Evolutionary conservation across 2,113 vertebrate species (phyloP).

Genomic region (Meriones unguiculatus): DNA sequence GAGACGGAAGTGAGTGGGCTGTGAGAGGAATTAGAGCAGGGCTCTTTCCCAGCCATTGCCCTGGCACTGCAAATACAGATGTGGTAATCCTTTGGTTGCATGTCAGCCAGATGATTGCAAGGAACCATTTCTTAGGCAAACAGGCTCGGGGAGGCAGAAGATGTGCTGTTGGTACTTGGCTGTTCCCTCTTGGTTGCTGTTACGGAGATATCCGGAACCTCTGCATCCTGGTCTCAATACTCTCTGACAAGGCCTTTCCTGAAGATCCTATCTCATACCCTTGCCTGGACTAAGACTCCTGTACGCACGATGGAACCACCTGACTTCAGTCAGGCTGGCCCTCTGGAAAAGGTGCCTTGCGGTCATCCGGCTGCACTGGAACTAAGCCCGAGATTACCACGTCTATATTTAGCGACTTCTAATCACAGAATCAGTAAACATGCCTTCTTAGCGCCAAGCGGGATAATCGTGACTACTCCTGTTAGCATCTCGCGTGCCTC

Average conservation of each 20-base stretch:
- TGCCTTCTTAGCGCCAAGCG: slow-evolving; percentile 79
- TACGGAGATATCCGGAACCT: background rate
- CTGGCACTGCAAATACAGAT: slow-evolving; percentile 70
- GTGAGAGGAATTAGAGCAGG: too few species aligned
- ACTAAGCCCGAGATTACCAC: slow-evolving; percentile 81
- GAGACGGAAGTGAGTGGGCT: background rate
- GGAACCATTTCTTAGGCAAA: background rate
- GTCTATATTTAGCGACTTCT: slow-evolving; percentile 82
- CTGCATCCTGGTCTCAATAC: background rate
- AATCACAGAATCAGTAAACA: slow-evolving; percentile 82
- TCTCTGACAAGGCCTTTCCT: background rate
- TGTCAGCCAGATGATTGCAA: slow-evolving; percentile 72
- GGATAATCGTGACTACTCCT: slow-evolving; percentile 74
- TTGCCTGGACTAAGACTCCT: background rate
- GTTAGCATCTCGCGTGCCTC: slow-evolving; percentile 69
- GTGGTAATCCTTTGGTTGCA: slow-evolving; percentile 80
- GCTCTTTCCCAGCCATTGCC: accelerated
- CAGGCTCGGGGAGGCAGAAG: background rate
- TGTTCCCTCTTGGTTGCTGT: background rate
- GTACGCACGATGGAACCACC: background rate
- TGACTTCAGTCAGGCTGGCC: background rate
- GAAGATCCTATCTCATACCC: background rate
- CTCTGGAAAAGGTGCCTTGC: slow-evolving; percentile 3
- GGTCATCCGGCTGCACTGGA: slow-evolving; percentile 74
- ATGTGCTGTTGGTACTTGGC: background rate